These are phyloP conservation scores for Zygogramma bicolorata DNA, from an alignment of 2,888 invertebrate genomes.

Conservation along the genomic window DNA sequence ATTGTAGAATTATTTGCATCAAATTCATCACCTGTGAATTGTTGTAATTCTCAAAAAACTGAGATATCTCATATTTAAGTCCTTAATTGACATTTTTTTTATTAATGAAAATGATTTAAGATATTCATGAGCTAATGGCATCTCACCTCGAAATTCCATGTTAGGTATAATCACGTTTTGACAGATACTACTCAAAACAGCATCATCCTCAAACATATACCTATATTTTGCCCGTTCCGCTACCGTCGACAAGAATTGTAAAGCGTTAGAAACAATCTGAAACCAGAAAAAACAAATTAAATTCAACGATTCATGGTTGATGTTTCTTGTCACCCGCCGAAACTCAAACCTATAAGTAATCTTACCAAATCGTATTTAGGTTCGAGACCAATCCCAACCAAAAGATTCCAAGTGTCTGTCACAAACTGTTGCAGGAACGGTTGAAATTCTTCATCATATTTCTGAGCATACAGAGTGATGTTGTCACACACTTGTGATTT, in stretches of 20 bases:
- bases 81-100: too few relatives aligned
- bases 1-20: too few relatives aligned
- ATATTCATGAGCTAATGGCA: conserved; percentile 23
- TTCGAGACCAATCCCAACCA: conserved; percentile 86
- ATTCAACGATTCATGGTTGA: background rate
- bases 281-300: conserved; percentile 36
- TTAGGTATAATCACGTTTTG: conserved; percentile 99
- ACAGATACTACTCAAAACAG: conserved; percentile 90
- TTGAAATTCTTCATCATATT: conserved; percentile 97
- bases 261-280: conserved; percentile 94
- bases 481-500: conserved; percentile 98
- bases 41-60: too few relatives aligned
- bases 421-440: conserved; percentile 92
- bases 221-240: conserved; percentile 92
- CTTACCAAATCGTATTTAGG: conserved; percentile 91
- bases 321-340: too few relatives aligned
- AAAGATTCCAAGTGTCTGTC: conserved; percentile 92
- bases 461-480: conserved; percentile 93
- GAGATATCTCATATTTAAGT: too few relatives aligned
- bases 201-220: conserved; percentile 88
- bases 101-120: background rate
- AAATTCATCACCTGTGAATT: too few relatives aligned
- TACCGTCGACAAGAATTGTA: conserved; percentile 94
- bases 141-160: conserved; percentile 91
- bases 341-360: too few relatives aligned